Evolutionary conservation across 2,113 vertebrate species (phyloP).

Genomic region (Harpagus bidentatus): DNA sequence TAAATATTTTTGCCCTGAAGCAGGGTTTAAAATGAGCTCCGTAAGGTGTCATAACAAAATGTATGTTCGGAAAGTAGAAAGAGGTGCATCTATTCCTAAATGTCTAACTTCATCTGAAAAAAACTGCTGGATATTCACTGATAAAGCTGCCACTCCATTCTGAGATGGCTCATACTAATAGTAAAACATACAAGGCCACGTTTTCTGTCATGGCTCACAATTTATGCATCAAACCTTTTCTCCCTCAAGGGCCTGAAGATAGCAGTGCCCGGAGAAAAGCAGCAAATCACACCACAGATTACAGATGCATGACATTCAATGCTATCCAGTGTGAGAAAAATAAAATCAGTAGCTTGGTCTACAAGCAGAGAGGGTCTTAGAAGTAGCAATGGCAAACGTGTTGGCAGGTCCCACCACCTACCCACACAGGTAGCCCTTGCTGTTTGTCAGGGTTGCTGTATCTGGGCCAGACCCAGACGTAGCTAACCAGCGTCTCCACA

Average conservation of each 20-base stretch:
- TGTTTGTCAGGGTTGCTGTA: background rate
- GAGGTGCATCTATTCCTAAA: constrained; percentile 51
- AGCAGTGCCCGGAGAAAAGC: background rate
- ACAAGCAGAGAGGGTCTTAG: background rate
- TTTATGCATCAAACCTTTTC: constrained; percentile 23
- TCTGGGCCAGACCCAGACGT: background rate
- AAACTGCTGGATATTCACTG: background rate
- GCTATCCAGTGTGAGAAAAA: background rate
- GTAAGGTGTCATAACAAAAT: constrained; percentile 56
- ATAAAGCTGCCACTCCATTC: constrained; percentile 30
- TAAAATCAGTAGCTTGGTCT: background rate
- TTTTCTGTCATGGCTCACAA: background rate
- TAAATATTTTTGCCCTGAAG: constrained; percentile 76
- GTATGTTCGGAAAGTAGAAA: constrained; percentile 49
- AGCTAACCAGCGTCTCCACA: background rate
- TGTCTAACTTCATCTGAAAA: constrained; percentile 43
- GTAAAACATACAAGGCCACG: background rate
- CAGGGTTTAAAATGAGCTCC: constrained; percentile 65
- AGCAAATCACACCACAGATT: background rate
- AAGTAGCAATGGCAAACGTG: rapidly evolving
- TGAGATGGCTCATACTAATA: background rate
- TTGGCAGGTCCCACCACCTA: background rate
- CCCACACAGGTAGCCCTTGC: background rate
- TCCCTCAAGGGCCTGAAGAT: background rate
- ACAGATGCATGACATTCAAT: background rate